Percentiles rank a stretch among this genome's conserved stretches.
Evolutionary conservation across 2,113 vertebrate species (phyloP).

Genomic region (Craseonycteris thonglongyai): DNA sequence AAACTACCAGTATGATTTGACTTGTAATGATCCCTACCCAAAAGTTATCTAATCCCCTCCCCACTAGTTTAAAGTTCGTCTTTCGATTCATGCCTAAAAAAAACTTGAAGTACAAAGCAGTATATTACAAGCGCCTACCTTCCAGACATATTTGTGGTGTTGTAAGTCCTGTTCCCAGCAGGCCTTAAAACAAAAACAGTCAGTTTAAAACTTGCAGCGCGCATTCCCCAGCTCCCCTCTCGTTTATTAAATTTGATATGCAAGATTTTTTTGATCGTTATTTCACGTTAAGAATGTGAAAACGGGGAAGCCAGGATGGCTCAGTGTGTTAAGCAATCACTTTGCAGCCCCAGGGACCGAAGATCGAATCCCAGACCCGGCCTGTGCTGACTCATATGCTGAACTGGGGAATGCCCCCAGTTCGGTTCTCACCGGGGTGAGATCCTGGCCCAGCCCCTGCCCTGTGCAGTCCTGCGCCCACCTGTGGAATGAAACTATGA

Average conservation of each 20-base stretch:
- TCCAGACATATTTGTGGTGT: conserved; percentile 86
- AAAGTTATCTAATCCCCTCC: background rate
- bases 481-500: too few relatives aligned
- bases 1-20: background rate
- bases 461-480: too few relatives aligned
- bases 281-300: background rate
- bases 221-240: background rate
- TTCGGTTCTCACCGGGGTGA: too few relatives aligned
- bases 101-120: background rate
- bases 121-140: conserved; percentile 81
- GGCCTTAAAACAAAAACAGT: conserved; percentile 75
- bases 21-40: background rate
- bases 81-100: background rate
- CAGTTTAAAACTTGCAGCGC: background rate
- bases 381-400: too few relatives aligned
- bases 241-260: background rate
- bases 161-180: conserved; percentile 79
- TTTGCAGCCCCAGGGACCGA: too few relatives aligned
- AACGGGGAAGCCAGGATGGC: too few relatives aligned
- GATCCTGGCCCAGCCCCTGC: too few relatives aligned
- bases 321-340: too few relatives aligned
- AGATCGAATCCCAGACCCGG: too few relatives aligned
- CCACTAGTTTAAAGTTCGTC: background rate
- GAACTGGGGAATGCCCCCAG: too few relatives aligned
- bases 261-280: background rate